Base-by-base conservation (phyloP, 2,113 vertebrate species). In the Phyllopteryx taeniolatus region DNA sequence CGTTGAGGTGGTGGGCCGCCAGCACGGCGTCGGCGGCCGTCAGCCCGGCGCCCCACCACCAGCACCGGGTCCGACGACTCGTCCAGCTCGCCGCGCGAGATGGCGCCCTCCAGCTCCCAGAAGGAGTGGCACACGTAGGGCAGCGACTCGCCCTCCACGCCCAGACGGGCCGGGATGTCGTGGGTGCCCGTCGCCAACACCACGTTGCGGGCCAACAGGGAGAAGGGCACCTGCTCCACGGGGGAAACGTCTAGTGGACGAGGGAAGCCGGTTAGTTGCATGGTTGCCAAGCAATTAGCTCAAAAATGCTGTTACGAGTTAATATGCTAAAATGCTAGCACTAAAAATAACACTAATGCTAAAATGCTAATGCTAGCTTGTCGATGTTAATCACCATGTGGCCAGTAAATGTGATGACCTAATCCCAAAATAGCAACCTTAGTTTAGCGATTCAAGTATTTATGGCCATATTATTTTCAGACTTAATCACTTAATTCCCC, bases 121-220 rank as follows among this genome's bases (percentile, higher is more conserved):
- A 94, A 93, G 19, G 91, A 92, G 85, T 94, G 93, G 74, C 86
- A 90, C 15, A 94, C 92, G 10, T 84, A 92, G 4, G 92, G 89
- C 67, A 94, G 87, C 1, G 85, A 86, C 87, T 94, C 93, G 0
- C 93, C 93, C 39, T 91, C 86, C 43, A 92, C 91, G 0, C 87
- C 86, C 0, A 94, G 91, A 4, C 85, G 31, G 4, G 90, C 91
- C 0, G 93, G 92, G 75, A 91, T 82, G 81, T 94, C 93, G 9
- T 93, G 92, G 6, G 93, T 93, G 22, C 93, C 93, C 0, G 93
- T 94, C 5, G 93, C 93, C 66, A 94, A 49, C 9, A 94, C 92
- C 71, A 94, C 91, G 1, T 86, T 93, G 68, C 85, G 87, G 14
- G 93, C 90, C n/a, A 79, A 20, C 11, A 94, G 56, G 0, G 85